Conservation (phyloP, 2,797 vertebrate species). For the Micrastur ruficollis region DNA sequence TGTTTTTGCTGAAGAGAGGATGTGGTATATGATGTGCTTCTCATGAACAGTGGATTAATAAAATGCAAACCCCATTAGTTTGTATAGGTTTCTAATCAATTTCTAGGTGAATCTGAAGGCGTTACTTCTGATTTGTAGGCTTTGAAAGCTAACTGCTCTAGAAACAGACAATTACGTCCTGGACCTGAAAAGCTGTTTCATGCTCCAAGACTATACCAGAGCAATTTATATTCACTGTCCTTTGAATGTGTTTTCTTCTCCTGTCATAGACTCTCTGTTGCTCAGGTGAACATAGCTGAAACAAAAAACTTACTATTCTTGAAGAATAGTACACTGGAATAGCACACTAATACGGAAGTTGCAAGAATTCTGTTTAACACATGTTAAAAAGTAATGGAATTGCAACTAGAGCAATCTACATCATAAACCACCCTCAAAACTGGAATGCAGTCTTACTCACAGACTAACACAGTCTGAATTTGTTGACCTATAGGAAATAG, state of each 20-base stretch:
- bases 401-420: not conserved
- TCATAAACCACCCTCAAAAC: not conserved
- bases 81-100: not conserved
- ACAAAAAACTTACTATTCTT: not conserved
- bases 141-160: not conserved
- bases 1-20: not conserved
- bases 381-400: not conserved
- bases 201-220: not conserved
- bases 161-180: not conserved
- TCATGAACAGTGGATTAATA: not conserved
- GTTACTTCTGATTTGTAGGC: not conserved
- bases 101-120: not conserved
- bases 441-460: not conserved
- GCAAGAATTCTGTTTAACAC: not conserved
- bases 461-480: not conserved
- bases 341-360: not conserved
- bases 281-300: not conserved
- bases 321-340: not conserved
- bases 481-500: not conserved
- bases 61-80: not conserved
- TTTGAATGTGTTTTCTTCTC: not conserved
- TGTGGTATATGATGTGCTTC: not conserved
- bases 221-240: not conserved
- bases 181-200: not conserved
- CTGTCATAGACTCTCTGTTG: not conserved